These are phyloP conservation scores for Chloromyia formosa DNA, from an alignment of 2,888 invertebrate genomes.

Conservation along the genomic window DNA sequence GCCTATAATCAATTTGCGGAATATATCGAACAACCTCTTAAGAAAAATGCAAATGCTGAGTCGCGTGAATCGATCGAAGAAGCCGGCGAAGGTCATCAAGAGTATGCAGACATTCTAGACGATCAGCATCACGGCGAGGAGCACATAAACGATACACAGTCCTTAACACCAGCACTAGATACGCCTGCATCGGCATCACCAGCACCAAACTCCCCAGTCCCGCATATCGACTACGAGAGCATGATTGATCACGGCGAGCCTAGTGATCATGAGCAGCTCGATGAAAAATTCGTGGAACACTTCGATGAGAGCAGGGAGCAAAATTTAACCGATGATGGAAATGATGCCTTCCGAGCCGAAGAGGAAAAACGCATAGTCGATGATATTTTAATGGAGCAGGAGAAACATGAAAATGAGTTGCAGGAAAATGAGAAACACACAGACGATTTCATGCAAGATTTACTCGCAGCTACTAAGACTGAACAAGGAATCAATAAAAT, in stretches of 20 bases:
- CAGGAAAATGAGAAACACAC: not conserved
- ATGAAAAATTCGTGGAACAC: not conserved
- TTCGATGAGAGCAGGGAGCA: not conserved
- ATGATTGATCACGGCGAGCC: not conserved
- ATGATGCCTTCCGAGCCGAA: no score
- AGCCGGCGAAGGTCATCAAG: not conserved
- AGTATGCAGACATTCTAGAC: not conserved
- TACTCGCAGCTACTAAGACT: not conserved
- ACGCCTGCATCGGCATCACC: not conserved
- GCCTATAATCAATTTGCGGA: slow-evolving; percentile 30
- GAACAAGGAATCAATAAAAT: not conserved
- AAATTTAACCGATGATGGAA: no score
- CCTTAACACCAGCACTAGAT: not conserved
- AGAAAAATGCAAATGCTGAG: not conserved
- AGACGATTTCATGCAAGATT: not conserved
- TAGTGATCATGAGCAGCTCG: not conserved
- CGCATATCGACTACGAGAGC: slow-evolving; percentile 2
- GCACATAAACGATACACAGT: not conserved
- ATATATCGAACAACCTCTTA: slow-evolving; percentile 13
- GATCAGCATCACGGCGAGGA: not conserved
- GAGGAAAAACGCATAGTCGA: not conserved
- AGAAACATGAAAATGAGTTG: slow-evolving; percentile 7
- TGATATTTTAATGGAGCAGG: slow-evolving; percentile 11
- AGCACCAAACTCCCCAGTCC: not conserved
- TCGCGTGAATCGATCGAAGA: not conserved